phyloP scores from a whole-genome alignment of 2,888 invertebrate species.

The Drosophila silvestris region DNA sequence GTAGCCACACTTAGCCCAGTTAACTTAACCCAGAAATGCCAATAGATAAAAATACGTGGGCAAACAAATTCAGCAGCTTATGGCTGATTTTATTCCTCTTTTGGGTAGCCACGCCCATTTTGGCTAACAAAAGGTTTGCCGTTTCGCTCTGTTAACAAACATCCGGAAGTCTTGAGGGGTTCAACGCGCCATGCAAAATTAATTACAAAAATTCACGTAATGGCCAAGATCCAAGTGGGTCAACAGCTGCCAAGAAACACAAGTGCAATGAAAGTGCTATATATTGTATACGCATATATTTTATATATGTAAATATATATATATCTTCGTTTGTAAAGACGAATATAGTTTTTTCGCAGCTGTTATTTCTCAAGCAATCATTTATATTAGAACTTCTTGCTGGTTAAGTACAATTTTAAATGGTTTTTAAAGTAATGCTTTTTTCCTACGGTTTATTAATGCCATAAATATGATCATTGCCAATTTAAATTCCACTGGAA shows the following conservation, averaged over 20 bases:
- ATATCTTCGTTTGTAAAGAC: no score
- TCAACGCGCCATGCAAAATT: constrained; percentile 64
- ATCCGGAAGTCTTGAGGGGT: constrained; percentile 46
- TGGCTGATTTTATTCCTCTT: background rate
- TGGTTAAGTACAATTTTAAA: background rate
- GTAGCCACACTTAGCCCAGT: constrained; percentile 63
- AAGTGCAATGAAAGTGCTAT: constrained; percentile 39
- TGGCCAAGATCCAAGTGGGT: constrained; percentile 82
- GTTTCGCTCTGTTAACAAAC: constrained; percentile 43
- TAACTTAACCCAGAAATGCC: constrained; percentile 71
- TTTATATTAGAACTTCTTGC: background rate
- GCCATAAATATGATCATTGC: background rate
- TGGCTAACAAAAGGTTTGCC: constrained; percentile 28
- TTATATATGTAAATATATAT: background rate
- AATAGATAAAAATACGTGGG: constrained; percentile 32
- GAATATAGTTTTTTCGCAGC: background rate
- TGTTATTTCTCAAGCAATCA: background rate
- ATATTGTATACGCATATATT: background rate
- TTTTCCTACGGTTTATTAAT: background rate
- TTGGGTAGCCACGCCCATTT: constrained; percentile 20
- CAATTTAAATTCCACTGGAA: background rate
- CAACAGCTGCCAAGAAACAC: constrained; percentile 60
- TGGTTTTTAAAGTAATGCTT: background rate
- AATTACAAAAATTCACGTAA: constrained; percentile 80
- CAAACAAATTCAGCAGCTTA: constrained; percentile 36